Evolutionary conservation across 2,797 vertebrate species (phyloP), one percentile per base, ranked within the genome.

Genomic region (Falco peregrinus): DNA sequence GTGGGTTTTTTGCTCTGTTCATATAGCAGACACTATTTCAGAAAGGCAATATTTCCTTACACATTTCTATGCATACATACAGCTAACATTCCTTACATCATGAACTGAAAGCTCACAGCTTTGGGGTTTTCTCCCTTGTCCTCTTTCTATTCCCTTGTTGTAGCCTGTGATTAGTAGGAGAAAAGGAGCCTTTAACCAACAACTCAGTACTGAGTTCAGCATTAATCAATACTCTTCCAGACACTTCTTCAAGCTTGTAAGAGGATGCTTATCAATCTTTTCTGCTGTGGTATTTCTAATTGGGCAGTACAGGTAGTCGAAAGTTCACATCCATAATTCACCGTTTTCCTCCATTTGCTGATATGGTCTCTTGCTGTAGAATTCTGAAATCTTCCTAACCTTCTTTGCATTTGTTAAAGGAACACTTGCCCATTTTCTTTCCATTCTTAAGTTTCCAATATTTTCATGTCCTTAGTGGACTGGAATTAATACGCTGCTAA

Each of bases 261-360:
- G 51, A 70, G 47, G 65, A 84, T 90, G 48, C 51, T 90, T 92
- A 95, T 93, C 86, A 87, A 8, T 70, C 68, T 87, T 78, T 92
- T 28, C 37, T 79, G 47, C 59, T 74, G 28, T 0, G 1, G 22
- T 48, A 77, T 53, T 78, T 63, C 74, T 73, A 87, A 90, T 79
- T 14, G 54, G 86, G 28, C 67, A 78, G 57, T 86, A 84, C 67
- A 90, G 81, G 41, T 35, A 90, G 70, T 80, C 6, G 3, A 89
- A 92, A 85, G 31, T 73, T 84, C 81, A 79, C 56, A 90, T 90
- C 39, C 65, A 43, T 95, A 93, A 95, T 79, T 92, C 81, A 94
- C 77, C 5, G 1, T 60, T 67, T 67, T 87, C 20, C 35, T 82
- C 63, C 59, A 59, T 91, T 93, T 87, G 37, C 61, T 89, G 71